A percentile compares a stretch with the other conserved stretches of the same genome.
phyloP scores from a whole-genome alignment of 37 sponge, comb jelly and placozoan genomes.

The Crambe crambe region DNA sequence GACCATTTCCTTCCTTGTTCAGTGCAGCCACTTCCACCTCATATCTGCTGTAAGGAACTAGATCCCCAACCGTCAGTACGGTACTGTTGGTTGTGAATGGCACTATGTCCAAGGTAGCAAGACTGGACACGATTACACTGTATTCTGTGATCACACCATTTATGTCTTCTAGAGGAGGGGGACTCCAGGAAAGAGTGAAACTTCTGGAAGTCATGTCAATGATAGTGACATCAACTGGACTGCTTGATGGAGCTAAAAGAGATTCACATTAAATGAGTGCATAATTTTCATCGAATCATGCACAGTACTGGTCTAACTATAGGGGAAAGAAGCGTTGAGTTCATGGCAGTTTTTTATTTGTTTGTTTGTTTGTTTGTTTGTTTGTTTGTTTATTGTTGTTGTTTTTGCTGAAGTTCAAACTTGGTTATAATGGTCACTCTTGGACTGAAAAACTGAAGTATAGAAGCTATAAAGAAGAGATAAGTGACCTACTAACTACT shows the following conservation, averaged over 20 bases:
- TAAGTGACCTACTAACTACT: no score
- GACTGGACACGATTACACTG: neutral
- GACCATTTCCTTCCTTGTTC: constrained; percentile 30
- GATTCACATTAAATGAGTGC: neutral
- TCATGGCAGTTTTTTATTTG: neutral
- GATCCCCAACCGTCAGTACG: neutral
- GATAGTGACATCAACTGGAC: neutral
- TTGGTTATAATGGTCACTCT: no score
- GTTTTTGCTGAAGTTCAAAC: neutral
- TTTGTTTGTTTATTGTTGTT: no score
- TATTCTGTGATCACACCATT: constrained; percentile 41
- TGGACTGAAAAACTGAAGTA: no score
- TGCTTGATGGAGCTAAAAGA: constrained; percentile 13
- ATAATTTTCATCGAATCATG: neutral
- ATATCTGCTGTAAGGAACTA: constrained; percentile 4
- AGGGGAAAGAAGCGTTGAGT: neutral
- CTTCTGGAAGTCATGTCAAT: neutral
- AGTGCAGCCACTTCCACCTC: constrained; percentile 22
- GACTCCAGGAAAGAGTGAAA: constrained; percentile 20
- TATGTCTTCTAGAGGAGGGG: constrained; percentile 4
- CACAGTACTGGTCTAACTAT: no score
- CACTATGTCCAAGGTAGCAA: neutral
- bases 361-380: no score
- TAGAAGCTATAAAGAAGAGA: no score
- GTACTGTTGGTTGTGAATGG: neutral